These are phyloP conservation scores for Oxytorus armatus DNA, from an alignment of 2,888 invertebrate genomes.

Conservation along the genomic window DNA sequence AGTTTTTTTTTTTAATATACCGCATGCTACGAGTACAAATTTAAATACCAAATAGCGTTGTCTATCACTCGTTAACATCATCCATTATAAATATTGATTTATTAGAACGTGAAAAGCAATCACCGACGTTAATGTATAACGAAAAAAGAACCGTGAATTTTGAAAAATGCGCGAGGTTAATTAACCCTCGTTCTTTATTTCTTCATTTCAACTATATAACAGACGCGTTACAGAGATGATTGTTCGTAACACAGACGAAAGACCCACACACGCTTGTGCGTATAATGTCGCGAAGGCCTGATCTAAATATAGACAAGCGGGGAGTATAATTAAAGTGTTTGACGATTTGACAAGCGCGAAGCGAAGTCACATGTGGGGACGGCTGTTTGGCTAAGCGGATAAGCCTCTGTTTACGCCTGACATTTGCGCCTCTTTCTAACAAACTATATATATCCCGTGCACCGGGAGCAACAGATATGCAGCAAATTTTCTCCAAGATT, in stretches of 20 bases:
- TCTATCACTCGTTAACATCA: no score
- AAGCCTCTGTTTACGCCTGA: slow-evolving; percentile 75
- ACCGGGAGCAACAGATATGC: slow-evolving; percentile 24
- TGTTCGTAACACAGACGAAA: slow-evolving; percentile 6
- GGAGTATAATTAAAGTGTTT: slow-evolving; percentile 78
- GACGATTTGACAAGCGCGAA: slow-evolving; percentile 78
- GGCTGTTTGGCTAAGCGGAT: slow-evolving; percentile 74
- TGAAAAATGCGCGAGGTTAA: slow-evolving; percentile 10
- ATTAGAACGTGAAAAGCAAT: no score
- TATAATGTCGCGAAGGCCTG: slow-evolving; percentile 67
- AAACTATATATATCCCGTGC: slow-evolving; percentile 12
- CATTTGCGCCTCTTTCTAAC: slow-evolving; percentile 69
- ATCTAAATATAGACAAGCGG: slow-evolving; percentile 76
- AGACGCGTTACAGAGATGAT: slow-evolving; percentile 5
- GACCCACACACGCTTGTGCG: slow-evolving; percentile 26
- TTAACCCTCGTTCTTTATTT: slow-evolving; percentile 4
- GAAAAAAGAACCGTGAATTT: slow-evolving; percentile 6
- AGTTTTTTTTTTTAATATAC: no score
- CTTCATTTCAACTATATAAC: no score
- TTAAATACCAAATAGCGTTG: no score
- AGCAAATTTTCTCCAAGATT: slow-evolving; percentile 27
- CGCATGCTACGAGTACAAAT: no score
- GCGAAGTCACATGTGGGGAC: slow-evolving; percentile 75
- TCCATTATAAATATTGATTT: no score
- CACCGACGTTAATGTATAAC: slow-evolving; percentile 7